Evolutionary conservation across 2,797 vertebrate species (phyloP).

Genomic region (Tenualosa ilisha): DNA sequence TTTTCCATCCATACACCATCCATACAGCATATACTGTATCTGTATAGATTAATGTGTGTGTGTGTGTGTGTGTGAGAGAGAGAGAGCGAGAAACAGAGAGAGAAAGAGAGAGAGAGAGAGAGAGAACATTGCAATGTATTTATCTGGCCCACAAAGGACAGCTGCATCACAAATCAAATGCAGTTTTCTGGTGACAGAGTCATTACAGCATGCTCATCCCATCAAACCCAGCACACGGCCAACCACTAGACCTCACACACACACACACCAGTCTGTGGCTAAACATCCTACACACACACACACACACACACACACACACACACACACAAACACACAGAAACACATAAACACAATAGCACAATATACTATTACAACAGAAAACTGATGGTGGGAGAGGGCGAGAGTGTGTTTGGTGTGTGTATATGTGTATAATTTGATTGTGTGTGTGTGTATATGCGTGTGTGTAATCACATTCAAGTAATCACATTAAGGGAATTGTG

Average conservation of each 20-base stretch:
- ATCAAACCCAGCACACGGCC: constrained; percentile 71
- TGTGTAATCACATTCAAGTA: not conserved
- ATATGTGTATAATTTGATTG: not conserved
- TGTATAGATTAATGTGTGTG: constrained; percentile 22
- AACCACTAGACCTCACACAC: constrained; percentile 61
- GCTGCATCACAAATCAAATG: constrained; percentile 75
- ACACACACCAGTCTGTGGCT: constrained; percentile 61
- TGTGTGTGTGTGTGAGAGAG: not conserved
- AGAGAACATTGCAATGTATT: constrained; percentile 43
- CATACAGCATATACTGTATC: not conserved
- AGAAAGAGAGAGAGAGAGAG: not conserved
- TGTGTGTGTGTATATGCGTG: not conserved
- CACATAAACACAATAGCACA: not conserved
- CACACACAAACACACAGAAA: constrained; percentile 8
- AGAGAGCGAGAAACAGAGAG: not conserved
- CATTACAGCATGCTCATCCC: constrained; percentile 76
- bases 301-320: constrained; percentile 40
- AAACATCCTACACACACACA: constrained; percentile 48
- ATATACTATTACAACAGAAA: not conserved
- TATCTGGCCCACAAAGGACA: constrained; percentile 65
- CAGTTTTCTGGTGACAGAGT: constrained; percentile 77
- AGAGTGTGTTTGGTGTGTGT: not conserved
- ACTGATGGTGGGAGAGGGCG: not conserved
- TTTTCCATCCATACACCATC: not conserved
- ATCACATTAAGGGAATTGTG: constrained; percentile 5